Percentiles rank a stretch among this genome's conserved stretches.
phyloP scores from a whole-genome alignment of 2,888 invertebrate species.

The Asteroscopus sphinx region DNA sequence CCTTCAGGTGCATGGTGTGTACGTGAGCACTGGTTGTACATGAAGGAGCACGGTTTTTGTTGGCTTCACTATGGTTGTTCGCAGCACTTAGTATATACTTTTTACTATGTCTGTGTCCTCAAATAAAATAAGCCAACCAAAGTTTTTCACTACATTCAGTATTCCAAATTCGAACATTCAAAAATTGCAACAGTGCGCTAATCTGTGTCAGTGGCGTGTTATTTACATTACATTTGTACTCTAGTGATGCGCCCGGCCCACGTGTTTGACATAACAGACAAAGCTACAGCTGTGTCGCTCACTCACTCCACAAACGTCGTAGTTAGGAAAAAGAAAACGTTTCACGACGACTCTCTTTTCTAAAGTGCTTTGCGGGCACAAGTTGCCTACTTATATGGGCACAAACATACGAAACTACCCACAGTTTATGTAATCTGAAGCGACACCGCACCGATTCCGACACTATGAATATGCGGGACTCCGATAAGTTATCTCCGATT shows the following conservation, averaged over 20 bases:
- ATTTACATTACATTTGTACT: conserved; percentile 57
- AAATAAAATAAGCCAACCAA: too few species aligned
- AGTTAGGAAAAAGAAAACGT: conserved; percentile 60
- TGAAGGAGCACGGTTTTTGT: too few species aligned
- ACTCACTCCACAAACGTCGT: conserved; percentile 54
- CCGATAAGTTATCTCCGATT: conserved; percentile 82
- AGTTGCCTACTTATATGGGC: conserved; percentile 66
- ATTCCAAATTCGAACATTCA: conserved; percentile 46
- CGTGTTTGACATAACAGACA: conserved; percentile 41
- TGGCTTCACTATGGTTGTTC: too few species aligned
- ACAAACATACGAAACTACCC: conserved; percentile 61
- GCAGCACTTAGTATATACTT: too few species aligned
- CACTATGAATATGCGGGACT: conserved; percentile 79
- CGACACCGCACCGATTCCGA: conserved; percentile 67
- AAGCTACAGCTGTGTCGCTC: conserved; percentile 44
- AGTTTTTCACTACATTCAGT: conserved; percentile 30
- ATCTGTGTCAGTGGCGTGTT: conserved; percentile 50
- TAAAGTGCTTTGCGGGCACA: conserved; percentile 69
- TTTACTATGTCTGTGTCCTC: too few species aligned
- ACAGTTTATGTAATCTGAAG: conserved; percentile 66
- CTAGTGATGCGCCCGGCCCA: conserved; percentile 39
- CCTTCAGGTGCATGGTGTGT: too few species aligned
- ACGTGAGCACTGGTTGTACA: too few species aligned
- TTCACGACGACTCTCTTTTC: conserved; percentile 54
- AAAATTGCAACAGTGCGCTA: conserved; percentile 50